Evolutionary conservation across 2,797 vertebrate species (phyloP).

Genomic region (Capromys pilorides): DNA sequence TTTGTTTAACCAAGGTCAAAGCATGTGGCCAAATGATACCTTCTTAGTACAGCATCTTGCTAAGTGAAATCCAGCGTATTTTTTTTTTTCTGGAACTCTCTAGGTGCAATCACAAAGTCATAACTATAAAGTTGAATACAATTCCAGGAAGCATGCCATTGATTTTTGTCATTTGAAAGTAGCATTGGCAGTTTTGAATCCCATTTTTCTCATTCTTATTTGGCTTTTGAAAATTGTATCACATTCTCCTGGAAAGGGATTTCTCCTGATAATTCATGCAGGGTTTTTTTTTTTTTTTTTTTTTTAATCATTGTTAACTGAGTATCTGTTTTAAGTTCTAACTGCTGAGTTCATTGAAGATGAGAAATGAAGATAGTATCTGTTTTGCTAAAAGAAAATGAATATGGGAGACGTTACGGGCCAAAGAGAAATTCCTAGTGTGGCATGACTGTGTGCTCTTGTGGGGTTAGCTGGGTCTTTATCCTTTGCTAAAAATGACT

Average conservation of each 20-base stretch:
- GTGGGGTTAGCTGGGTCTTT: background rate
- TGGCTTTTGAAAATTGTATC: background rate
- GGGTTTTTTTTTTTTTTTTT: background rate
- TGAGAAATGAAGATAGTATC: background rate
- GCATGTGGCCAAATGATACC: background rate
- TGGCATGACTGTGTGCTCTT: background rate
- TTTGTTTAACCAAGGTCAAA: background rate
- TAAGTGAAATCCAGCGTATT: conserved; percentile 21
- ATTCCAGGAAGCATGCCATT: background rate
- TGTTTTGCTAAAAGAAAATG: conserved; percentile 16
- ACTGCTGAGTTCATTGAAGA: background rate
- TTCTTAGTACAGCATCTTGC: background rate
- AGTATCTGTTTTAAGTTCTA: background rate
- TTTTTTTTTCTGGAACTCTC: conserved; percentile 22
- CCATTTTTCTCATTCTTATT: conserved; percentile 45
- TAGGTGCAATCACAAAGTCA: background rate
- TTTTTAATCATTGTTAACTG: background rate
- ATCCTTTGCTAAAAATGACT: background rate
- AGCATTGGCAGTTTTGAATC: background rate
- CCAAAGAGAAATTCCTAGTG: background rate
- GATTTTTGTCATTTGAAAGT: background rate
- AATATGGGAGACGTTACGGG: background rate
- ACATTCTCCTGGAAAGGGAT: background rate
- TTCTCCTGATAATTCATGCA: background rate
- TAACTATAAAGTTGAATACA: conserved; percentile 21